Base-by-base conservation (phyloP, 2,888 invertebrate species). In the Habrosyne pyritoides region DNA sequence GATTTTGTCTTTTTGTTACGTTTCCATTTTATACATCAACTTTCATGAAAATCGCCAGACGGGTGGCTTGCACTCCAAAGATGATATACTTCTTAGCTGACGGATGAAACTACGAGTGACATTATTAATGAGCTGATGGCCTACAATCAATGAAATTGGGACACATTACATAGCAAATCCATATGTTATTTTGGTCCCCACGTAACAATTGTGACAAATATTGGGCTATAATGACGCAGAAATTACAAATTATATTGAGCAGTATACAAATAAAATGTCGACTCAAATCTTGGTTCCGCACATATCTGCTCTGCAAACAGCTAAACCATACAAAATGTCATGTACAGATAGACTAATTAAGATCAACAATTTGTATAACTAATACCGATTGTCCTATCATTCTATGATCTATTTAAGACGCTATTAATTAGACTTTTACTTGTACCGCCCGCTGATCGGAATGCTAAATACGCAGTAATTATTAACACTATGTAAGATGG, bases 361-460 rank as follows among this genome's bases (percentile, higher is more conserved):
- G 42, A 18, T 42, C 42, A 42, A 42, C 42, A 42, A 18, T 42
- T 18, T 8, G 18, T 42, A 33, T n/a, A 3, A 47, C 21, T 47
- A 47, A 10, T 21, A 47, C 22, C 3, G 12, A 18, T 18, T 49
- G 10, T 18, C 52, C 69, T 81, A 18, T 18, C 28, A 6, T 18
- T 52, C 69, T 81, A 81, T 66, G 81, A 74, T 28, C 75, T 73
- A 21, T 56, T 61, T 2, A 74, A 60, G 53, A 87, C 81, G 59
- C 77, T 85, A 57, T 82, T 79, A 4, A 82, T 47, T 2, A 89
- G 72, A 12, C 75, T 83, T 59, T 79, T 79, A 12, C 59, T 63
- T 4, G 86, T 80, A 0, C 97, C 97, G 0, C 97, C 97, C 0
- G 95, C 96, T 53, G 95, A 94, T 77, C 91, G 94, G 70, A 95